phyloP scores from a whole-genome alignment of 2,888 invertebrate genomes.

The Schrankia costaestrigalis region DNA sequence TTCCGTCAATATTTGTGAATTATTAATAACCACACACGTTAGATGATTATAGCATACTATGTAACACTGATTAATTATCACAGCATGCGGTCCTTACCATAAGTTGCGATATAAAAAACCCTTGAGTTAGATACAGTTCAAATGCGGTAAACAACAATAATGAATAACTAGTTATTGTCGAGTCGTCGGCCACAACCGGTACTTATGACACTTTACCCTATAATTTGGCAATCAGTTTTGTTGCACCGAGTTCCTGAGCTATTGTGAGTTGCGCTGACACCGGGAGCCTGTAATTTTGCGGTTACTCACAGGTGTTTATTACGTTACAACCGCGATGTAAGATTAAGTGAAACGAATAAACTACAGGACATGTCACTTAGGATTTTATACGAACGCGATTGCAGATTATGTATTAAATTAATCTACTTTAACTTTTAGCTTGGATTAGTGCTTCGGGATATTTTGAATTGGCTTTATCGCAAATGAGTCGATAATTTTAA shows the following conservation, averaged over 20 bases:
- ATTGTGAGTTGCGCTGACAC: slow-evolving; percentile 59
- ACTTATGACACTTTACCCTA: slow-evolving; percentile 70
- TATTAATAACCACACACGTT: slow-evolving; percentile 14
- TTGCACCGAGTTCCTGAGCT: slow-evolving; percentile 43
- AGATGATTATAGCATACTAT: slow-evolving; percentile 9
- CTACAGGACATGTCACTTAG: slow-evolving; percentile 39
- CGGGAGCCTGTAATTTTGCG: slow-evolving; percentile 69
- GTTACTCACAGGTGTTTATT: slow-evolving; percentile 68
- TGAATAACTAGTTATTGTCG: slow-evolving; percentile 45
- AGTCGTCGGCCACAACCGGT: slow-evolving; percentile 47
- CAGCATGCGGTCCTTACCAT: slow-evolving; percentile 29
- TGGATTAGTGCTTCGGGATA: too few relatives aligned
- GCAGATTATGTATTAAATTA: slow-evolving; percentile 2
- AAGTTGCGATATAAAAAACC: slow-evolving; percentile 29
- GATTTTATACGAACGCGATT: slow-evolving; percentile 18
- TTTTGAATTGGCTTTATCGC: too few relatives aligned
- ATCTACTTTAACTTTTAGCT: too few relatives aligned
- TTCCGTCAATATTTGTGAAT: slow-evolving; percentile 4
- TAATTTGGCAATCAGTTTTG: slow-evolving; percentile 71
- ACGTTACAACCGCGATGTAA: slow-evolving; percentile 43
- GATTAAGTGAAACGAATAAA: slow-evolving; percentile 42
- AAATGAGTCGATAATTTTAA: too few relatives aligned
- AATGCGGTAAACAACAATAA: slow-evolving; percentile 50
- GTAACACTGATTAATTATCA: slow-evolving; percentile 27
- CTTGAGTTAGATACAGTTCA: slow-evolving; percentile 33